A percentile compares a stretch with the other conserved stretches of the same genome.
Evolutionary conservation across 1,140 invertebrate species (phyloP).

Genomic region (Hylaeus volcanicus): DNA sequence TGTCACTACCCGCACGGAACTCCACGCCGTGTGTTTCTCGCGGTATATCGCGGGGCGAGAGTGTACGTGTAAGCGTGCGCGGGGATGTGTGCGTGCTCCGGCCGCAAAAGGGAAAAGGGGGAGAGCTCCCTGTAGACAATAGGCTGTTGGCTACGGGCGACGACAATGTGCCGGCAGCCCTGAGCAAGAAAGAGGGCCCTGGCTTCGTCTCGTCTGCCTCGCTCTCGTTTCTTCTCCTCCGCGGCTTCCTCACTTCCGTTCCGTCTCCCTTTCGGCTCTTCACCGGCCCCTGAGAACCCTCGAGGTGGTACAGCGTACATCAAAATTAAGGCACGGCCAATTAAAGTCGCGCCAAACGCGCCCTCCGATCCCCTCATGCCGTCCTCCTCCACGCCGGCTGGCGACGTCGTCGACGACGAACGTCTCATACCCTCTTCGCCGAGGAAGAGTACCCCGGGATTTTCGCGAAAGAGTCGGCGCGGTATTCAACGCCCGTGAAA

Average conservation of each 20-base stretch:
- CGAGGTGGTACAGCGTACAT: conserved; percentile 69
- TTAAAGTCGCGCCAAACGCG: conserved; percentile 69
- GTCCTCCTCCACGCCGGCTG: neutral
- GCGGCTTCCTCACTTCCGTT: conserved; percentile 36
- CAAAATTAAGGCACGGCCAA: conserved; percentile 76
- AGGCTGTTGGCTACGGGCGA: conserved; percentile 75
- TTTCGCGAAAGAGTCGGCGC: conserved; percentile 3
- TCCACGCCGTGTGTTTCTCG: conserved; percentile 31
- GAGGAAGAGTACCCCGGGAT: neutral
- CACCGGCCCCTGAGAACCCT: conserved; percentile 62
- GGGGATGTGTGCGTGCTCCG: neutral
- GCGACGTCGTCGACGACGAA: neutral
- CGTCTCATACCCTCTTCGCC: neutral
- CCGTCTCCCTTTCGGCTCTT: conserved; percentile 48
- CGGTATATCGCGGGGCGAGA: conserved; percentile 41
- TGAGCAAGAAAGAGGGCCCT: conserved; percentile 52
- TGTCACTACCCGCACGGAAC: conserved; percentile 23
- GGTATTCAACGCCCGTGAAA: conserved; percentile 6
- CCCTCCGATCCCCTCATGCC: neutral
- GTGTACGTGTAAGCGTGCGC: neutral
- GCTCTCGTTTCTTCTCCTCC: conserved; percentile 48
- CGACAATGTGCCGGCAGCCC: conserved; percentile 64
- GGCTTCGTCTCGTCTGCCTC: conserved; percentile 30
- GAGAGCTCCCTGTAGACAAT: conserved; percentile 70
- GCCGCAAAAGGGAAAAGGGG: conserved; percentile 64